Conservation (phyloP, 2,888 invertebrate species). For the Meiosimyza platycephala region DNA sequence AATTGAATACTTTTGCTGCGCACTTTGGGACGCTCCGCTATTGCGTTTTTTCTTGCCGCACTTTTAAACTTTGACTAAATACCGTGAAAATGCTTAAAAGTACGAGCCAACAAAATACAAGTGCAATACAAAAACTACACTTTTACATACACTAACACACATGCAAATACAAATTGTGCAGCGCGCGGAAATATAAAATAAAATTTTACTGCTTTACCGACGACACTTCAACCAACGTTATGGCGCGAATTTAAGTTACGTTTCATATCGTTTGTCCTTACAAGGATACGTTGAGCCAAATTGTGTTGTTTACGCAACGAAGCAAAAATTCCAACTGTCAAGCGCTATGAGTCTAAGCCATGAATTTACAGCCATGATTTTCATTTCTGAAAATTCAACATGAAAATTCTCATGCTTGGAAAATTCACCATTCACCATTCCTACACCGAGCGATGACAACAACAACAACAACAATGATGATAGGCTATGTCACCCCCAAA, state of each 20-base stretch:
- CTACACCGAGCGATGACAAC: neutral
- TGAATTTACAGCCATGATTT: neutral
- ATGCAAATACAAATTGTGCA: neutral
- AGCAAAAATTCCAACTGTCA: slow-evolving; percentile 18
- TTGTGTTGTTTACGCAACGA: slow-evolving; percentile 12
- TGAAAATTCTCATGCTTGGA: neutral
- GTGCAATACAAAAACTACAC: neutral
- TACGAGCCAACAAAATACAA: neutral
- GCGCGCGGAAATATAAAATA: neutral
- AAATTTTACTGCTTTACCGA: slow-evolving; percentile 19
- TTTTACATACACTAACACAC: slow-evolving; percentile 9
- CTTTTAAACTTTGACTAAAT: slow-evolving; percentile 8
- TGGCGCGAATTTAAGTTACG: slow-evolving; percentile 9
- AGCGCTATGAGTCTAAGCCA: neutral
- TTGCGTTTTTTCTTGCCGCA: no score
- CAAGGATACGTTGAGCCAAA: neutral
- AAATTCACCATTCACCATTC: neutral
- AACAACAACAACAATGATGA: neutral
- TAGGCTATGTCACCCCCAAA: neutral
- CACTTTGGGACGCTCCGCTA: neutral
- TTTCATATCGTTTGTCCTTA: neutral
- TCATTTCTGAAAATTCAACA: slow-evolving; percentile 4
- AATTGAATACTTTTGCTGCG: slow-evolving; percentile 21
- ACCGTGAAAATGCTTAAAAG: neutral
- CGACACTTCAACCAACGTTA: neutral